Base-by-base conservation (phyloP, 2,888 invertebrate genomes). In the Alviniconcha strummeri region DNA sequence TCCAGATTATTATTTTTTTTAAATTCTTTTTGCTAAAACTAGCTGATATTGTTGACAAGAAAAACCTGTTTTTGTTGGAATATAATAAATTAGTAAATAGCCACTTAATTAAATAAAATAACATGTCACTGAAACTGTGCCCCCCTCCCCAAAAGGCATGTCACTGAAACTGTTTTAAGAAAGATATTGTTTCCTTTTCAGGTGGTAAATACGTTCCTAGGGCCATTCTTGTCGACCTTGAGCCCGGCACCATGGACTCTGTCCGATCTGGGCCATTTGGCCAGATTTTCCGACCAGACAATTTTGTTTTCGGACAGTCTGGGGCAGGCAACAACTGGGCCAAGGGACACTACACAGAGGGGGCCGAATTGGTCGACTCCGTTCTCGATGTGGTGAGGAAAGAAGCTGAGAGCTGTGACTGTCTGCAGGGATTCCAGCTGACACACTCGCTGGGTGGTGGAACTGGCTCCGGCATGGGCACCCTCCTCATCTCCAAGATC, bases 241-340 rank as follows among this genome's bases (percentile, higher is more conserved):
- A 86, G 72, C 86, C 86, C 13, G 86, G 86, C 79, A 84, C 86
- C n/a, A 98, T 99, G 98, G 98, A 99, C 94, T 97, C 85, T 17
- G 86, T 86, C 69, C 82, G 98, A 88, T 97, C 98, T 0, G 98
- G 98, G 84, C 97, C 98, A 17, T 98, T 97, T 94, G 97, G 97
- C n/a, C 81, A 85, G 83, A 82, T 85, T 19, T 86, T 82, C 77
- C 86, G 84, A 6, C 86, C 86, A 76, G 86, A 86, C 80, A 86
- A 86, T 60, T 86, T 86, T 77, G 82, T 86, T 13, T 86, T 86
- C 57, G 86, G 86, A 56, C 83, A 83, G 78, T 83, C 83, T 13
- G 83, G 83, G 13, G 83, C 83, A n/a, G 83, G 83, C 15, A 83
- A 83, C 78, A 83, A 83, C 72, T 83, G 83, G 89, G 80, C 86